Percentiles rank a stretch among this genome's conserved stretches.
These are phyloP conservation scores for Apocheima hispidaria DNA, from an alignment of 2,888 invertebrate genomes.

Conservation along the genomic window DNA sequence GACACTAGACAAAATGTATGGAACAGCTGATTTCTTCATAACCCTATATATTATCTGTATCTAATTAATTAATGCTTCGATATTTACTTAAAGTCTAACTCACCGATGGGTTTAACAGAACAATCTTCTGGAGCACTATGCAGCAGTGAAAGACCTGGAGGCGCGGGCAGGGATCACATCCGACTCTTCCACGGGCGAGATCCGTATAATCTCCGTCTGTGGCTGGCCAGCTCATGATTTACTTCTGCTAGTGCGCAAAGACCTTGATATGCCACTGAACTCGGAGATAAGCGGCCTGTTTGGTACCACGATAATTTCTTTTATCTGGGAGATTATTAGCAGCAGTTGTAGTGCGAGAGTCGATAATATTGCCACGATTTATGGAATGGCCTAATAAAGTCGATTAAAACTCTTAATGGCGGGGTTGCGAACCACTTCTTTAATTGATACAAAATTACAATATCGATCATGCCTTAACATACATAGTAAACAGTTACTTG, in stretches of 20 bases:
- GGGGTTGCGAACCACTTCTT: background rate
- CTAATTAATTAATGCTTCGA: no score
- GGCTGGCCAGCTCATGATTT: conserved; percentile 75
- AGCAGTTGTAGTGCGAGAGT: background rate
- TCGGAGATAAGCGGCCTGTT: conserved; percentile 64
- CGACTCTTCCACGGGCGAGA: conserved; percentile 65
- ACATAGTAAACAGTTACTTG: no score
- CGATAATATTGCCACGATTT: background rate
- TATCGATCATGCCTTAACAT: no score
- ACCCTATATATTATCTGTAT: no score
- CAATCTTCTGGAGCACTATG: conserved; percentile 65
- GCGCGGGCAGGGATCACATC: conserved; percentile 55
- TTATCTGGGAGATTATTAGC: conserved; percentile 21
- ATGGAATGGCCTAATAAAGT: background rate
- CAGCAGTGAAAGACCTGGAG: conserved; percentile 70
- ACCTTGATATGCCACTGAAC: conserved; percentile 55
- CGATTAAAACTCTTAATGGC: no score
- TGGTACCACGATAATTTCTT: conserved; percentile 53
- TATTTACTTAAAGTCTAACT: no score
- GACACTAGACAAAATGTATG: no score
- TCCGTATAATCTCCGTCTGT: conserved; percentile 73
- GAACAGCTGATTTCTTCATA: no score
- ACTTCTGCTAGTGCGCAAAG: conserved; percentile 65
- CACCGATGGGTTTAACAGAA: conserved; percentile 57
- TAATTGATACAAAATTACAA: no score